Evolutionary conservation across 2,797 vertebrate species (phyloP), one percentile per base, ranked within the genome.

Genomic region (Selene dorsalis): DNA sequence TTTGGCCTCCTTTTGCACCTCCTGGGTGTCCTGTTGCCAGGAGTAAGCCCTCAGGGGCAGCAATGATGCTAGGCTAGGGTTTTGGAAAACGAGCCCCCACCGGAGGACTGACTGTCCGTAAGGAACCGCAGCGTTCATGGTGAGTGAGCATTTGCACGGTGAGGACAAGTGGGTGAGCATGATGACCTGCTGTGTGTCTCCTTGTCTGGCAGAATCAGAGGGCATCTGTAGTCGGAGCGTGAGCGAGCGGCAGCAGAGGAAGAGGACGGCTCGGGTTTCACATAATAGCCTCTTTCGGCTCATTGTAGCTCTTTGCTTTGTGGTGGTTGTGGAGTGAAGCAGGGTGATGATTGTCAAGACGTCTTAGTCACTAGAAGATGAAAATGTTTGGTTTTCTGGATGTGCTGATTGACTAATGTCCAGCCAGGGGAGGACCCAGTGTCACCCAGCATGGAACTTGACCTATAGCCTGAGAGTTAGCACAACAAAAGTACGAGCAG

Each of bases 61-160:
- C 82, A 6, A 88, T 88, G 92, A 90, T 69, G 86, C 75, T 84
- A 69, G 73, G 86, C 83, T 92, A 88, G 84, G 80, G 77, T 79
- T 88, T 82, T 85, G 45, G 71, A 79, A 79, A 72, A 82, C 47
- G 0, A 86, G 69, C 76, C 81, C 83, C 79, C 79, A 76, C 85
- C 53, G 83, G 92, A 91, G 91, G 90, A 93, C 88, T 82, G 83
- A 74, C 81, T 24, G 79, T 79, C 91, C 89, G 83, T 89, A 69
- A 93, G 87, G 90, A 93, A 92, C 85, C 16, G 89, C 94, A 92
- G 95, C 94, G 87, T 95, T 95, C 95, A 96, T 96, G 95, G 95
- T 96, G 93, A 96, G 95, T 90, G 85, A 89, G 83, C 83, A 52
- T 83, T 74, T 17, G 41, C 67, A 2, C n/a, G 10, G 59, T 11